Evolutionary conservation across 2,888 invertebrate species (phyloP), one percentile per base, ranked within the genome.

Genomic region (Caenorhabditis sinica): DNA sequence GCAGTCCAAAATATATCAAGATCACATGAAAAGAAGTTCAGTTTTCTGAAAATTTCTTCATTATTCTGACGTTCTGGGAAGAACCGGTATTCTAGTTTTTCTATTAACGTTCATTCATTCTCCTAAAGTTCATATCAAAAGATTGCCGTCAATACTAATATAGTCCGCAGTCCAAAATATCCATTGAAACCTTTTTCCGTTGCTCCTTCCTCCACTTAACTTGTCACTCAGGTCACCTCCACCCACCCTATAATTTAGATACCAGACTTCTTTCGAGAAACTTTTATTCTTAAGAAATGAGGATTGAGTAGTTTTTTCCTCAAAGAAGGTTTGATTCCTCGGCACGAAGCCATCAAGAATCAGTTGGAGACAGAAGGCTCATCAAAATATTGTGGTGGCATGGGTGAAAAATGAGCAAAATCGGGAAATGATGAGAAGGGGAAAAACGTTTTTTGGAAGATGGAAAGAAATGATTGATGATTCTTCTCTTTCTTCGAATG

Each of bases 391-490:
- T 40, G 15, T 36, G 36, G 15, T 56, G 30, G n/a, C 23, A 30
- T n/a, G 30, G 66, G 53, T 69, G 69, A 69, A 69, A 69, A 69
- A 69, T 69, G 56, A 63, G 63, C 23, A 40, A 63, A 63, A 63
- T 63, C 63, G 63, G 63, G 63, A 20, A 63, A 63, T 63, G 63
- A 63, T 63, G 43, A 56, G 68, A 49, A 66, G 13, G 30, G 30
- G 28, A 30, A 51, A 51, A 51, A 11, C 11, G 36, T 33, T 40
- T 65, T 49, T 30, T 68, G 51, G 51, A 68, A 53, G 20, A 33
- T 13, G 30, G 45, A 45, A 28, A 28, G 9, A 68, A 68, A 68
- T 68, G 68, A 68, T 68, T 68, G 68, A 68, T 68, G 68, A 33
- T 68, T 68, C 23, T 20, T 56, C 40, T n/a, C n/a, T 11, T 25